Percentiles rank a stretch among this genome's conserved stretches.
Evolutionary conservation across 2,113 vertebrate genomes (phyloP).

Genomic region (Sphyrna mokarran): DNA sequence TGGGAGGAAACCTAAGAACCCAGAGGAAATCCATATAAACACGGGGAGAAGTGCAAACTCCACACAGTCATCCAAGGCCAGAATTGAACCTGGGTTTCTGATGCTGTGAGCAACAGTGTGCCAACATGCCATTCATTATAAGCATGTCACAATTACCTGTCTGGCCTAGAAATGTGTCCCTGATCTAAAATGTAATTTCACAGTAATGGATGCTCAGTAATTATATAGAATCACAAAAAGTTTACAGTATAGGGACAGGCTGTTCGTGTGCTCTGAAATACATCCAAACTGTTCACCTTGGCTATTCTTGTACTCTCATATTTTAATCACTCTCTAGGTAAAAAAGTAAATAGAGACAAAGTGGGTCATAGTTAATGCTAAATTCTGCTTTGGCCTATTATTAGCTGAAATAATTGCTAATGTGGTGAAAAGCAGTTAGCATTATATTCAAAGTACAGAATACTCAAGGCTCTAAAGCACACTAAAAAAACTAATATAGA

Average conservation of each 20-base stretch:
- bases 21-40: too few relatives aligned
- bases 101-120: too few relatives aligned
- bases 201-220: not conserved
- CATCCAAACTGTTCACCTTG: too few relatives aligned
- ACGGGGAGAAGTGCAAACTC: too few relatives aligned
- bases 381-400: not conserved
- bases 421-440: not conserved
- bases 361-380: not conserved
- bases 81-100: too few relatives aligned
- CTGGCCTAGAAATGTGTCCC: not conserved
- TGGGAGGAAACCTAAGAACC: too few relatives aligned
- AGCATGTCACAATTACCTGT: too few relatives aligned
- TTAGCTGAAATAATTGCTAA: not conserved
- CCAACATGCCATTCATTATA: too few relatives aligned
- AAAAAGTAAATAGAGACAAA: not conserved
- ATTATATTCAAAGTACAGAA: not conserved
- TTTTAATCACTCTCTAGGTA: not conserved
- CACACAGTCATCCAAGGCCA: too few relatives aligned
- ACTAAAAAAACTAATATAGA: not conserved
- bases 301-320: not conserved
- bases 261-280: too few relatives aligned
- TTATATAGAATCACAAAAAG: not conserved
- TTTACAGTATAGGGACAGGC: not conserved
- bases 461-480: not conserved
- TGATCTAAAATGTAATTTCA: not conserved